Evolutionary conservation across 2,797 vertebrate species (phyloP).

Genomic region (Pagetopsis macropterus): DNA sequence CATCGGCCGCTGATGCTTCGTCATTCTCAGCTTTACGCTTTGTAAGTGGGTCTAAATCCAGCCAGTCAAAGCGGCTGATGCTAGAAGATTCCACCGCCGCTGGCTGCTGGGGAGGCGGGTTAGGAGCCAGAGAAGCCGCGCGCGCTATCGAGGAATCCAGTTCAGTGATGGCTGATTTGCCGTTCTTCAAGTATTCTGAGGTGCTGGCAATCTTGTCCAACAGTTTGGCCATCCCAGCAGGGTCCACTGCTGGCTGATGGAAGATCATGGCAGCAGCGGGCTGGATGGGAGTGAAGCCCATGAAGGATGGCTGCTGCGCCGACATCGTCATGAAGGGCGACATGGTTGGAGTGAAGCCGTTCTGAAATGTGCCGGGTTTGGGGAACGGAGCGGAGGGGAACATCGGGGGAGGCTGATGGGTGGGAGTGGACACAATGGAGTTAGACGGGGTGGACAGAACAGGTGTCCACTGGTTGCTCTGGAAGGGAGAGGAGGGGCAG

Average conservation of each 20-base stretch:
- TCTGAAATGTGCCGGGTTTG: conserved; percentile 91
- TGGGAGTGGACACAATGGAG: conserved; percentile 80
- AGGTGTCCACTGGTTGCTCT: conserved; percentile 86
- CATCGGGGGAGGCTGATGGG: conserved; percentile 77
- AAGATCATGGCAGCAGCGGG: conserved; percentile 84
- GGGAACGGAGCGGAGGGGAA: conserved; percentile 86
- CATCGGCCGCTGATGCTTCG: conserved; percentile 71
- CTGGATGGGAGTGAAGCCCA: conserved; percentile 87
- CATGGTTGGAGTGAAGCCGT: conserved; percentile 88
- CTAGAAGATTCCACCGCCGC: conserved; percentile 73
- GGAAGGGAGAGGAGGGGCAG: conserved; percentile 82
- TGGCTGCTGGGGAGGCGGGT: conserved; percentile 76
- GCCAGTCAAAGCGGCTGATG: conserved; percentile 92
- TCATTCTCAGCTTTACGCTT: conserved; percentile 87
- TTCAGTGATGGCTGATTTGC: conserved; percentile 84
- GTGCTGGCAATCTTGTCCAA: conserved; percentile 98
- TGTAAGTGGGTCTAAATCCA: conserved; percentile 95
- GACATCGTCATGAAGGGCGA: conserved; percentile 84
- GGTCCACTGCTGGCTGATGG: conserved; percentile 84
- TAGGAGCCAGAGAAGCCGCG: conserved; percentile 80
- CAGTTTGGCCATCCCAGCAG: conserved; percentile 94
- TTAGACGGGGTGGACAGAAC: conserved; percentile 81
- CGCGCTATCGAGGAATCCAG: conserved; percentile 78
- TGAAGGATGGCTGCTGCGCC: conserved; percentile 82
- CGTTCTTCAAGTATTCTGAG: conserved; percentile 94